phyloP scores from a whole-genome alignment of 2,888 invertebrate genomes.

The Stratiomys singularior region DNA sequence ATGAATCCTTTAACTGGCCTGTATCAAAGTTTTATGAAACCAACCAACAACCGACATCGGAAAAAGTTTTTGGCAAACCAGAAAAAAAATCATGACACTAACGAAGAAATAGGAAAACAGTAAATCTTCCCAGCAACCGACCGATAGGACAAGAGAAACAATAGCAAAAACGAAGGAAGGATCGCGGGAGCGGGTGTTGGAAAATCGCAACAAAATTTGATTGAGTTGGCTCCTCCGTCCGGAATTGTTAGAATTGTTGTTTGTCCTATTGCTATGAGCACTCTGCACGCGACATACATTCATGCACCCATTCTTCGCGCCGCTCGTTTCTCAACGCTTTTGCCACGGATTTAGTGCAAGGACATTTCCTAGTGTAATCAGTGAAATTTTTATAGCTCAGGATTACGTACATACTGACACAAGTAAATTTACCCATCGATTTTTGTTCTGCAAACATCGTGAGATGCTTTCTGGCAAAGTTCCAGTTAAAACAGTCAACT shows the following conservation, averaged over 20 bases:
- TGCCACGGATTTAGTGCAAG: constrained; percentile 24
- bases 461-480: constrained; percentile 38
- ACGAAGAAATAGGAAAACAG: neutral
- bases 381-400: constrained; percentile 13
- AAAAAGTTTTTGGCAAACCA: constrained; percentile 4
- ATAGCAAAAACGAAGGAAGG: neutral
- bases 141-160: neutral
- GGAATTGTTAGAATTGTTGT: neutral
- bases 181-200: neutral
- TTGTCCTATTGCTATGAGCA: neutral
- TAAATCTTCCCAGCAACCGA: neutral
- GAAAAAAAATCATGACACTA: neutral
- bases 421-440: constrained; percentile 37
- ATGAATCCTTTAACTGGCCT: no score
- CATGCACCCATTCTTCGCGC: no score
- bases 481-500: constrained; percentile 26
- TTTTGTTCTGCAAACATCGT: constrained; percentile 32
- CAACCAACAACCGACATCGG: neutral
- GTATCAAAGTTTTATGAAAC: neutral
- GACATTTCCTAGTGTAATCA: constrained; percentile 27
- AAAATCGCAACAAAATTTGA: constrained; percentile 19
- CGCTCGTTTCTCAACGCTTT: neutral
- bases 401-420: constrained; percentile 6
- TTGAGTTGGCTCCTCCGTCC: constrained; percentile 8
- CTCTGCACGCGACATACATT: neutral